These are phyloP conservation scores for Tautogolabrus adspersus DNA, from an alignment of 2,113 vertebrate genomes.

Conservation along the genomic window DNA sequence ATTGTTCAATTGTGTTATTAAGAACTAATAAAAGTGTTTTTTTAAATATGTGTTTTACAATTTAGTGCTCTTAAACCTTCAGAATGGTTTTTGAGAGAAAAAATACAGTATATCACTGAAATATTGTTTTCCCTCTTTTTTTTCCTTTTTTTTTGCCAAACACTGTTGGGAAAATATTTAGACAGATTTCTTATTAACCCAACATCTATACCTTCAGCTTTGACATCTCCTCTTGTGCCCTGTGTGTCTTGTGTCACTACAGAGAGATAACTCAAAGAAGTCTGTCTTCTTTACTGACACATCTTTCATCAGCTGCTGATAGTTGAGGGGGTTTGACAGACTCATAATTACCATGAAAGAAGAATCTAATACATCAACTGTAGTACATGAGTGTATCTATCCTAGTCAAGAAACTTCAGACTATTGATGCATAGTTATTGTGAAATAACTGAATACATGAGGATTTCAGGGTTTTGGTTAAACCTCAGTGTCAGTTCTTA, in stretches of 20 bases:
- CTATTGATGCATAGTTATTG: too few species aligned
- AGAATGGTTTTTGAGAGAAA: not conserved
- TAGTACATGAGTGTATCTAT: not conserved
- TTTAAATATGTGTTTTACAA: not conserved
- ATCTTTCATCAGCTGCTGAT: not conserved
- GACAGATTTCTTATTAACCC: constrained; percentile 8
- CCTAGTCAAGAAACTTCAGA: too few species aligned
- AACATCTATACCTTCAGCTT: not conserved
- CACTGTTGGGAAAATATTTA: not conserved
- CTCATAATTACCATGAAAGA: not conserved
- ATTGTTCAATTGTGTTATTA: too few species aligned
- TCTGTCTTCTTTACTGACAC: not conserved
- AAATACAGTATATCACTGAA: not conserved
- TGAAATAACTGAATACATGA: too few species aligned
- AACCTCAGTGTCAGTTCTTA: too few species aligned
- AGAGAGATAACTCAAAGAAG: not conserved
- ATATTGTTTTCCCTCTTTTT: not conserved
- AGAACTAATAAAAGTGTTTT: too few species aligned
- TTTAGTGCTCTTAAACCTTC: not conserved
- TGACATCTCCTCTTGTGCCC: constrained; percentile 3
- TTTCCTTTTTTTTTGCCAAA: not conserved
- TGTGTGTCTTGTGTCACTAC: constrained; percentile 2
- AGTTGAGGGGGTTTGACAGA: not conserved
- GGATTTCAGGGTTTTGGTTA: too few species aligned
- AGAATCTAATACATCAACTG: not conserved